Percentiles rank a stretch among this genome's conserved stretches.
Conservation (phyloP, 2,113 vertebrate genomes). For the Rafetus swinhoei region DNA sequence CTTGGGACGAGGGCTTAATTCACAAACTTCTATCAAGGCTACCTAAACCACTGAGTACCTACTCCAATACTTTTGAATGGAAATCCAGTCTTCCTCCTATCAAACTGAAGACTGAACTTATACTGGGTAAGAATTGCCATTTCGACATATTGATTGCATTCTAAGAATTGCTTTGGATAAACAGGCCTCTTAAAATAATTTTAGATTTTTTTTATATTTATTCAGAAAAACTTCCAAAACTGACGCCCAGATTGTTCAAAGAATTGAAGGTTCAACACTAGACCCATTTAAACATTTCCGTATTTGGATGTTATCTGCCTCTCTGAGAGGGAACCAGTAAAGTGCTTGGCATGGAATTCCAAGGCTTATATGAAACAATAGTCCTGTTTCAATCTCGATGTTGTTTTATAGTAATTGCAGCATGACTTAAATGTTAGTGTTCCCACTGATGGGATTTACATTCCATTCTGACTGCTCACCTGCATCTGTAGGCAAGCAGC, state of each 20-base stretch:
- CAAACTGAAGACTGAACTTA: constrained; percentile 80
- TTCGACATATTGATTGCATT: neutral
- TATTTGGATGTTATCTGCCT: neutral
- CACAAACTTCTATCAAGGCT: constrained; percentile 79
- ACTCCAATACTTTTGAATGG: constrained; percentile 81
- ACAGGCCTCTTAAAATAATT: neutral
- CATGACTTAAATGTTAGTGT: neutral
- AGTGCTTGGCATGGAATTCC: neutral
- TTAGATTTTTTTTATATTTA: neutral
- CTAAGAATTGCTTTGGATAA: neutral
- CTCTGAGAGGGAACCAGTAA: neutral
- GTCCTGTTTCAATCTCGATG: constrained; percentile 8
- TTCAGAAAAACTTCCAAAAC: neutral
- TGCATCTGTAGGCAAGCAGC: neutral
- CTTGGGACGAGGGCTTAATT: constrained; percentile 88
- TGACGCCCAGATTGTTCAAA: neutral
- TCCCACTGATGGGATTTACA: neutral
- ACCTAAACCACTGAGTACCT: constrained; percentile 79
- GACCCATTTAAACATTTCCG: neutral
- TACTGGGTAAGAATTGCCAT: constrained; percentile 81
- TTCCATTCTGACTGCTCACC: neutral
- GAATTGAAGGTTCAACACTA: neutral
- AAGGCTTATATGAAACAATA: neutral
- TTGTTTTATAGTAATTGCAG: constrained; percentile 8
- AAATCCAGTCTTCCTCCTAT: constrained; percentile 79